phyloP scores from a whole-genome alignment of 2,113 vertebrate species.

The Syngnathoides biaculeatus region DNA sequence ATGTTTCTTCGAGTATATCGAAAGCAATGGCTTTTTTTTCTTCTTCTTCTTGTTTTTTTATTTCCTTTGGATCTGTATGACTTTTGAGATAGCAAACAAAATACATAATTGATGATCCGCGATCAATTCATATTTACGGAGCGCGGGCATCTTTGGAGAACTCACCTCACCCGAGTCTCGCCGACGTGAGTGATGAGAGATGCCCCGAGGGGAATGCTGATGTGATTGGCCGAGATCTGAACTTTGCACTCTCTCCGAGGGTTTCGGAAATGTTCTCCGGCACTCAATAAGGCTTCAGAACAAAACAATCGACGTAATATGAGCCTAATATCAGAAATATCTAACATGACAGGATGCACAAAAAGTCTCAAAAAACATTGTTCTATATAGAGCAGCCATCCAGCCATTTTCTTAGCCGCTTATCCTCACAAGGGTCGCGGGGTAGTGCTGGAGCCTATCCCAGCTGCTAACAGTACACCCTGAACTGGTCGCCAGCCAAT shows the following conservation, averaged over 20 bases:
- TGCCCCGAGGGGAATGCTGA: constrained; percentile 45
- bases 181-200: constrained; percentile 28
- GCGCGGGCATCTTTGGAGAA: not conserved
- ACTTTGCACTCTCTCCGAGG: constrained; percentile 43
- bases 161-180: no score
- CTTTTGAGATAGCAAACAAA: not conserved
- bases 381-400: no score
- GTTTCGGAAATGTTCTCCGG: no score
- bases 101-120: constrained; percentile 13
- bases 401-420: no score
- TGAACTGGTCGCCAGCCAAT: no score
- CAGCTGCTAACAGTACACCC: no score
- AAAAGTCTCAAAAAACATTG: no score
- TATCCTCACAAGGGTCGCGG: no score
- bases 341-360: no score
- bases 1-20: not conserved
- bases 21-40: not conserved
- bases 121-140: constrained; percentile 1
- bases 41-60: not conserved
- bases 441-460: no score
- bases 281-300: not conserved
- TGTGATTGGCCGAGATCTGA: constrained; percentile 51
- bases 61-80: not conserved
- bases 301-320: not conserved
- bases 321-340: no score